A percentile compares a stretch with the other conserved stretches of the same genome.
Evolutionary conservation across 2,797 vertebrate species (phyloP).

Genomic region (Halcyon smyrnensis): DNA sequence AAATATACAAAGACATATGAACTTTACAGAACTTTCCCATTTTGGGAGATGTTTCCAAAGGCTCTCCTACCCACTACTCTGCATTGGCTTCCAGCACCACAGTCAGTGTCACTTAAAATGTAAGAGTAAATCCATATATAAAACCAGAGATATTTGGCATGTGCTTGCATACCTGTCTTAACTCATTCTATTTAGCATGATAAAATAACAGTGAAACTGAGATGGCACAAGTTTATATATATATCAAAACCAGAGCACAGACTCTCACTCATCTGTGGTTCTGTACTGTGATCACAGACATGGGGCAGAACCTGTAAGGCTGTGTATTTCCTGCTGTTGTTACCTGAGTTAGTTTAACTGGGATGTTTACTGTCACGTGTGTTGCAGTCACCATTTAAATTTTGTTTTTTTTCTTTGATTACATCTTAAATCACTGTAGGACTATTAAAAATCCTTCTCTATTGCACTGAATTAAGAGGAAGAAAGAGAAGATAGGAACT

Average conservation of each 20-base stretch:
- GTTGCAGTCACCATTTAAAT: background rate
- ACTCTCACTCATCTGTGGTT: background rate
- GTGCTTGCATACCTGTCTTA: background rate
- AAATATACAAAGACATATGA: background rate
- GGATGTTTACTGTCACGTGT: fast-evolving
- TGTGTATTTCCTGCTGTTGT: background rate
- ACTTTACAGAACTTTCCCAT: background rate
- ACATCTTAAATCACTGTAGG: background rate
- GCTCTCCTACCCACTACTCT: background rate
- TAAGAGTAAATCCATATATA: background rate
- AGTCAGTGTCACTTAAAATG: background rate
- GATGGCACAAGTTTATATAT: background rate
- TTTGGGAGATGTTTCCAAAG: slow-evolving; percentile 25
- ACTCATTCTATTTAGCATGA: background rate
- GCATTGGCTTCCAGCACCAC: background rate
- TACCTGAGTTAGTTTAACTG: background rate
- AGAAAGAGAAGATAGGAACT: background rate
- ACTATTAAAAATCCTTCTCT: background rate
- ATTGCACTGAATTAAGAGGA: background rate
- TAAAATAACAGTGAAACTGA: background rate
- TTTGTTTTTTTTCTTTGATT: background rate
- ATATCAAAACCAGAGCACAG: background rate
- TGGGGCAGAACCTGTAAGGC: background rate
- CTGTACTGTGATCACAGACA: background rate
- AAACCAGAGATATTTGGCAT: background rate